Evolutionary conservation across 2,113 vertebrate species (phyloP).

Genomic region (Pangasianodon gigas): DNA sequence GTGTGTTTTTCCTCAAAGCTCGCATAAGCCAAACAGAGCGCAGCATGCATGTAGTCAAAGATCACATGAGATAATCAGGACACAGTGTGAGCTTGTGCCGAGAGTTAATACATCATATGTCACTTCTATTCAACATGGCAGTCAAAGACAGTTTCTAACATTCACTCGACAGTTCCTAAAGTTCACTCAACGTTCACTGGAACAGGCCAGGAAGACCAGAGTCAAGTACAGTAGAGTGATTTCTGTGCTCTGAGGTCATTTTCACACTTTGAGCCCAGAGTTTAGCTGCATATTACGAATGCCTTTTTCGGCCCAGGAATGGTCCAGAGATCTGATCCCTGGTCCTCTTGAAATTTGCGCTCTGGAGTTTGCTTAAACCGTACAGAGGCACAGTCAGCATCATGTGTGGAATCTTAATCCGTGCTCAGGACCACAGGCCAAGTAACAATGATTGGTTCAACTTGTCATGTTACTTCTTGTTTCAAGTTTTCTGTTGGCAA

Average conservation of each 20-base stretch:
- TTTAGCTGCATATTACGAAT: background rate
- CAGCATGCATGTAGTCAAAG: background rate
- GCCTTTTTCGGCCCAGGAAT: background rate
- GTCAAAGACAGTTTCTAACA: background rate
- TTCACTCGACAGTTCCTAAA: background rate
- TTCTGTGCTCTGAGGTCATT: background rate
- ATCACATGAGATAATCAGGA: constrained; percentile 1
- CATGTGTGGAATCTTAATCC: background rate
- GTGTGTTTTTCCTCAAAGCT: background rate
- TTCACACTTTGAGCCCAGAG: background rate
- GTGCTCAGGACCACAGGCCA: no score
- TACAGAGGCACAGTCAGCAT: background rate
- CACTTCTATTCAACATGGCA: background rate
- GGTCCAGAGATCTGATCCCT: background rate
- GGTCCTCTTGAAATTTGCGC: background rate
- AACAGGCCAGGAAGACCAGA: background rate
- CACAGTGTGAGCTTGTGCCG: background rate
- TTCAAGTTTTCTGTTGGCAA: background rate
- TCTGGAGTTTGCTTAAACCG: background rate
- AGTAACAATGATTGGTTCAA: background rate
- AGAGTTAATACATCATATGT: background rate
- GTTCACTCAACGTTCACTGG: background rate
- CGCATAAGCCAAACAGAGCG: background rate
- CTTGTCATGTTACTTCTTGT: background rate
- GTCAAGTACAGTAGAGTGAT: background rate